These are phyloP conservation scores for Acomys russatus DNA, from an alignment of 2,797 vertebrate species.

Conservation along the genomic window DNA sequence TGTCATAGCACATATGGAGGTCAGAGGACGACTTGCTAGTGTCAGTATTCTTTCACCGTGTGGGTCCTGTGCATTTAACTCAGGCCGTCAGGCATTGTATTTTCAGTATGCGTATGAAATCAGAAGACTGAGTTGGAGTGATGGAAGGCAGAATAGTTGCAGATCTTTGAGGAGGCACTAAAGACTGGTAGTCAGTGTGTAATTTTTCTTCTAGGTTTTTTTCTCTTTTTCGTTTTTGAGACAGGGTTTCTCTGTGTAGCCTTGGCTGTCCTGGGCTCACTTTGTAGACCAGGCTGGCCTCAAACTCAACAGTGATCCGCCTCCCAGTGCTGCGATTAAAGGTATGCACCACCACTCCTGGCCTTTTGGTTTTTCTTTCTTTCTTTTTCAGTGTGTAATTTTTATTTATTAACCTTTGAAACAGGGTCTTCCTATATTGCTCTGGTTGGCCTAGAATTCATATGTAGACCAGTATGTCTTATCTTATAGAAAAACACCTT, in stretches of 20 bases:
- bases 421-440: neutral
- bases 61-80: neutral
- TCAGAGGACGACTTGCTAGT: neutral
- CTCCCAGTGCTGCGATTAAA: too few species aligned
- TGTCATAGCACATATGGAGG: neutral
- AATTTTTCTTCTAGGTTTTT: too few species aligned
- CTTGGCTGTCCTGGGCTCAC: too few species aligned
- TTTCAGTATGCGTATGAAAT: neutral
- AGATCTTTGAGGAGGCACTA: neutral
- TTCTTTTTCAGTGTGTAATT: too few species aligned
- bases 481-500: neutral
- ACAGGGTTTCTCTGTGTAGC: too few species aligned
- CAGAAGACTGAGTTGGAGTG: constrained; percentile 18
- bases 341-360: too few species aligned
- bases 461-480: neutral
- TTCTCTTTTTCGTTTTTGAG: too few species aligned
- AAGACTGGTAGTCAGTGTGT: neutral
- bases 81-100: neutral
- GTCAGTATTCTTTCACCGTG: neutral
- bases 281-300: too few species aligned
- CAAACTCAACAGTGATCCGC: too few species aligned
- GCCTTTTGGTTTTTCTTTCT: too few species aligned
- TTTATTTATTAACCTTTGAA: neutral
- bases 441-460: neutral
- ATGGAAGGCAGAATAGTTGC: constrained; percentile 1